Conservation (phyloP, 2,888 invertebrate species). For the Athalia cordata region DNA sequence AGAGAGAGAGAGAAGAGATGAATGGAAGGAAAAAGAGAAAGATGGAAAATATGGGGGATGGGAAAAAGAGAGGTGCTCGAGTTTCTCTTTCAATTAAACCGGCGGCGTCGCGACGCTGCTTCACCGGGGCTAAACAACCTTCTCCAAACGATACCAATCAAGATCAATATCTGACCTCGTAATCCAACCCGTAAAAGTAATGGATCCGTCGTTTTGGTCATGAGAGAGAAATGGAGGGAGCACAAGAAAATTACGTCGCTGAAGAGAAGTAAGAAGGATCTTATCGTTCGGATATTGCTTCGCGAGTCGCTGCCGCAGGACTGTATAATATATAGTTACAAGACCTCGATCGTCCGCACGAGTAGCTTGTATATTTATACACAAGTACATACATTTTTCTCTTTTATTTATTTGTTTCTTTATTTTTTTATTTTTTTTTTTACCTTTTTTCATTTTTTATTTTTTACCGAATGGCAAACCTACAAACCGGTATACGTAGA, state of each 20-base stretch:
- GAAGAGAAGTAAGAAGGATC: slow-evolving; percentile 1
- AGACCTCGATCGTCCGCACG: too few species aligned
- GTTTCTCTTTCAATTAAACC: slow-evolving; percentile 53
- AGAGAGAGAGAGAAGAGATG: slow-evolving; percentile 27
- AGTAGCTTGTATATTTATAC: too few species aligned
- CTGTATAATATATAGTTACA: not conserved
- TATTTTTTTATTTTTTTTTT: too few species aligned
- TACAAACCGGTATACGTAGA: too few species aligned
- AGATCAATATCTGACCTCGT: slow-evolving; percentile 59
- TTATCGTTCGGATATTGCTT: slow-evolving; percentile 22
- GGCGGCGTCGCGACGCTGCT: slow-evolving; percentile 48
- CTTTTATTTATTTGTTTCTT: too few species aligned
- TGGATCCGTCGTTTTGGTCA: slow-evolving; percentile 32
- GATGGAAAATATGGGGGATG: slow-evolving; percentile 21
- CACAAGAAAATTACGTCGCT: not conserved
- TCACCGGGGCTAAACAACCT: slow-evolving; percentile 27
- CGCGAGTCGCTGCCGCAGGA: not conserved
- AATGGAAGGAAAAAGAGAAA: slow-evolving; percentile 31
- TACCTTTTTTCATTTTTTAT: too few species aligned
- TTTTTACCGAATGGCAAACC: too few species aligned
- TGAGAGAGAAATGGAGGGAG: slow-evolving; percentile 4
- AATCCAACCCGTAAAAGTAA: slow-evolving; percentile 39
- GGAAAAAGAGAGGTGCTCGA: slow-evolving; percentile 31
- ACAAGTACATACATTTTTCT: too few species aligned
- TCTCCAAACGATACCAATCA: slow-evolving; percentile 60